A percentile compares a stretch with the other conserved stretches of the same genome.
phyloP scores from a whole-genome alignment of 2,888 invertebrate genomes.

The Parascotia fuliginaria region DNA sequence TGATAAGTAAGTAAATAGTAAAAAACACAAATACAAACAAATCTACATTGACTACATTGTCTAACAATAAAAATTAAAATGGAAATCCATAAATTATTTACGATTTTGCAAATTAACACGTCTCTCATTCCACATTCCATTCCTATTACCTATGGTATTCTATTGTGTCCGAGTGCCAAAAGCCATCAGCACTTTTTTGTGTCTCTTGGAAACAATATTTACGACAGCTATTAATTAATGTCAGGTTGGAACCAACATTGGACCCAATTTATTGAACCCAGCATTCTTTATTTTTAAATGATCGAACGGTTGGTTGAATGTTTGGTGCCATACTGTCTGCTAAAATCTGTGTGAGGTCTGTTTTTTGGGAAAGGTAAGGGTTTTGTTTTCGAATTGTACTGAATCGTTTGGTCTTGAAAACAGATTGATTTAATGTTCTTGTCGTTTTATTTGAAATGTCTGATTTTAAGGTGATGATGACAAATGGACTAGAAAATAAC shows the following conservation, averaged over 20 bases:
- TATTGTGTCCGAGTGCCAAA: slow-evolving; percentile 46
- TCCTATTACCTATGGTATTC: slow-evolving; percentile 25
- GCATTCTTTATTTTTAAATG: slow-evolving; percentile 30
- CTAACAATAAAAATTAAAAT: slow-evolving; percentile 21
- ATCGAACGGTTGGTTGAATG: slow-evolving; percentile 30
- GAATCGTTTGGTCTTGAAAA: slow-evolving; percentile 7
- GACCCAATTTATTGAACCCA: slow-evolving; percentile 30
- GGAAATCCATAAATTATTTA: slow-evolving; percentile 21
- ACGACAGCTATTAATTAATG: slow-evolving; percentile 59
- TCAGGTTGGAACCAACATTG: slow-evolving; percentile 38
- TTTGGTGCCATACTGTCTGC: slow-evolving; percentile 59
- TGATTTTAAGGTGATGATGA: neutral
- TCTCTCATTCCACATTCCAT: slow-evolving; percentile 45
- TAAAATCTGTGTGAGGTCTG: slow-evolving; percentile 45
- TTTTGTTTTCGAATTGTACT: slow-evolving; percentile 14
- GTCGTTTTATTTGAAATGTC: neutral
- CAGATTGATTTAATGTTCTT: slow-evolving; percentile 34
- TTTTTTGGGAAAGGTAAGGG: slow-evolving; percentile 10
- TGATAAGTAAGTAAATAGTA: too few species aligned
- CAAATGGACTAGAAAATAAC: too few species aligned
- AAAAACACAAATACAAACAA: neutral
- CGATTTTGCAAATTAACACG: slow-evolving; percentile 56
- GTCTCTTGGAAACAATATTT: slow-evolving; percentile 57
- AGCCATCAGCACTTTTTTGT: slow-evolving; percentile 50
- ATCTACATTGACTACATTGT: slow-evolving; percentile 2